Evolutionary conservation across 2,113 vertebrate species (phyloP).

Genomic region (Fulica atra): DNA sequence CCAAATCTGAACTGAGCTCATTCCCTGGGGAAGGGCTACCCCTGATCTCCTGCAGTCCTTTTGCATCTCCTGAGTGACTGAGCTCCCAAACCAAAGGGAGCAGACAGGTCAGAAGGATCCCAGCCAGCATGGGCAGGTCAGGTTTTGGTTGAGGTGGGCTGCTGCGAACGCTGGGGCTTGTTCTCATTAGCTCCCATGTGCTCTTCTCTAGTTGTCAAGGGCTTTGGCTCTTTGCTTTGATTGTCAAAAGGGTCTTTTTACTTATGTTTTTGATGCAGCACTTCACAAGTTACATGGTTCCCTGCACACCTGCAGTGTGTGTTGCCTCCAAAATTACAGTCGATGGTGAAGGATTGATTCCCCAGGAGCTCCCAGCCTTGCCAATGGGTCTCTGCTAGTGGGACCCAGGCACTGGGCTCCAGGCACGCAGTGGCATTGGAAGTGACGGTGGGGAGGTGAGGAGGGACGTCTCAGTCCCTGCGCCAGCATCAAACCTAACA

Average conservation of each 20-base stretch:
- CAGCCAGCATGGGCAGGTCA: background rate
- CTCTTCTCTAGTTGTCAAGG: background rate
- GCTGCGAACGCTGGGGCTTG: background rate
- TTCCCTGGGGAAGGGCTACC: background rate
- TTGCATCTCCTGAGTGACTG: accelerated
- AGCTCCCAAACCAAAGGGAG: background rate
- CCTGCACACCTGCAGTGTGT: background rate
- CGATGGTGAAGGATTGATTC: background rate
- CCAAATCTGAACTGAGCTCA: background rate
- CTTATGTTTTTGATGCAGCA: background rate
- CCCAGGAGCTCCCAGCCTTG: background rate
- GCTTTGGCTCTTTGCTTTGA: background rate
- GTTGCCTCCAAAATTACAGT: background rate
- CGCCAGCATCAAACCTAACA: background rate
- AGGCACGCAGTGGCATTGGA: background rate
- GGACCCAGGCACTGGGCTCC: background rate
- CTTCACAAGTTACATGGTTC: background rate
- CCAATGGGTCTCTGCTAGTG: background rate
- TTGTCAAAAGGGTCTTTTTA: background rate
- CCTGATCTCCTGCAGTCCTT: background rate
- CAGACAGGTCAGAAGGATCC: background rate
- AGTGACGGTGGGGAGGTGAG: background rate
- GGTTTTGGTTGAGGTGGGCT: background rate
- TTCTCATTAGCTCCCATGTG: background rate
- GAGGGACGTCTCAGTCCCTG: background rate